A percentile compares a stretch with the other conserved stretches of the same genome.
These are phyloP conservation scores for Drosophila tristis DNA, from an alignment of 1,140 invertebrate genomes.

Conservation along the genomic window DNA sequence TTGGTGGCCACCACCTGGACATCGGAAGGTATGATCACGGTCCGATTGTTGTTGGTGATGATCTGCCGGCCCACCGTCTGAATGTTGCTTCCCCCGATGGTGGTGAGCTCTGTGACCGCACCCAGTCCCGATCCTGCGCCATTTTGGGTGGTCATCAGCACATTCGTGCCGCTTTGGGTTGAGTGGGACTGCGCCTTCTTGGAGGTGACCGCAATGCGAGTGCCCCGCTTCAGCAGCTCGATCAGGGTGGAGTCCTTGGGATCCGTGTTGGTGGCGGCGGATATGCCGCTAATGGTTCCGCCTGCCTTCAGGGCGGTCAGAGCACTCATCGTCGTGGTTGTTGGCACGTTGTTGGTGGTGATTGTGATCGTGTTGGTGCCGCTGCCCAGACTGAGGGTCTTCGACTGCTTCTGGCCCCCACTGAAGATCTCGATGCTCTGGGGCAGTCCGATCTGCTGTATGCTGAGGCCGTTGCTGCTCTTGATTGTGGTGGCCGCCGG, in stretches of 20 bases:
- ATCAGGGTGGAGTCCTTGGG: constrained; percentile 86
- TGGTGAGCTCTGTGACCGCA: constrained; percentile 39
- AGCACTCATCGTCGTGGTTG: constrained; percentile 71
- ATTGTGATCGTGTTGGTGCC: constrained; percentile 74
- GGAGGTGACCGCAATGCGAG: constrained; percentile 88
- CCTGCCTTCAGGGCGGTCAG: constrained; percentile 63
- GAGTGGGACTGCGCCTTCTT: constrained; percentile 61
- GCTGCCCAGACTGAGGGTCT: constrained; percentile 61
- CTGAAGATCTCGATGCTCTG: constrained; percentile 82
- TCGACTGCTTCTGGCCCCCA: constrained; percentile 60
- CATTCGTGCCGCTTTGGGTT: constrained; percentile 35
- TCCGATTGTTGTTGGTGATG: constrained; percentile 78
- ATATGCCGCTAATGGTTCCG: constrained; percentile 41
- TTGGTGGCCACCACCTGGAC: constrained; percentile 77
- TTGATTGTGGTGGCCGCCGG: constrained; percentile 76
- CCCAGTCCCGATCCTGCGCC: constrained; percentile 13
- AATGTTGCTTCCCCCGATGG: constrained; percentile 39
- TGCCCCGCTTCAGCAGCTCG: constrained; percentile 87
- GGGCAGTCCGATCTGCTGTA: constrained; percentile 76
- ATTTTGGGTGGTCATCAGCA: constrained; percentile 43
- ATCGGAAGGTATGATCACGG: constrained; percentile 80
- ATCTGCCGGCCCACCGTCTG: constrained; percentile 69
- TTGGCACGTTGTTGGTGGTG: constrained; percentile 75
- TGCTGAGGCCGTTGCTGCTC: constrained; percentile 64
- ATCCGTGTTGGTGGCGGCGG: constrained; percentile 61